These are phyloP conservation scores for Xenentodon cancila DNA, from an alignment of 2,797 vertebrate genomes.

Conservation along the genomic window DNA sequence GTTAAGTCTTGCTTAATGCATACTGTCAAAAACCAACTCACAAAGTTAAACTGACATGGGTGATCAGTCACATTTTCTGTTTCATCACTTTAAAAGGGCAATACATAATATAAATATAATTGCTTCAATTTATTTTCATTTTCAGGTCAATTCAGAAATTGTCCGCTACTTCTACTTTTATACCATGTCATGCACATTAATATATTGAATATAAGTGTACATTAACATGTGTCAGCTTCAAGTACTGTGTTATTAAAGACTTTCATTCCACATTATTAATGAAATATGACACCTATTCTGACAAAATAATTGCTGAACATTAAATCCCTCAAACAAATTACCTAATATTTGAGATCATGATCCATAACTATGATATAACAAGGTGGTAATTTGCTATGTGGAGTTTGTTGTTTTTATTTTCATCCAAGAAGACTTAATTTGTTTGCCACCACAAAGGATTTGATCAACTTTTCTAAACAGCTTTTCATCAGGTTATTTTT, in stretches of 20 bases:
- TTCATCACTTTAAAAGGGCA: slow-evolving; percentile 21
- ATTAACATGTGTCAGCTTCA: slow-evolving; percentile 36
- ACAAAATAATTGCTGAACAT: slow-evolving; percentile 33
- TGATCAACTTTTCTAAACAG: background rate
- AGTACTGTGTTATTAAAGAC: slow-evolving; percentile 38
- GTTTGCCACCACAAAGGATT: background rate
- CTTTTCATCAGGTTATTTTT: background rate
- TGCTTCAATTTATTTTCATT: slow-evolving; percentile 17
- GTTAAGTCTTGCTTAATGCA: background rate
- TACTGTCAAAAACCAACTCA: slow-evolving; percentile 11
- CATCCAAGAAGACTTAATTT: background rate
- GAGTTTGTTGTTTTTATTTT: background rate
- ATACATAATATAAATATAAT: slow-evolving; percentile 21
- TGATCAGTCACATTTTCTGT: slow-evolving; percentile 32
- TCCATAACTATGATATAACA: slow-evolving; percentile 10
- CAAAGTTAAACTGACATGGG: background rate
- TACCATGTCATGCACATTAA: too few relatives aligned
- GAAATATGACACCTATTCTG: slow-evolving; percentile 40
- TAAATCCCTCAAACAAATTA: slow-evolving; percentile 32
- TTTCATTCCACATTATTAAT: slow-evolving; percentile 32
- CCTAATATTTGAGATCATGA: slow-evolving; percentile 22
- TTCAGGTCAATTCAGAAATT: too few relatives aligned
- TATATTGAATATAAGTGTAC: slow-evolving; percentile 23
- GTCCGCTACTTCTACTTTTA: too few relatives aligned
- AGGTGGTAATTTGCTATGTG: slow-evolving; percentile 5